phyloP scores from a whole-genome alignment of 2,113 vertebrate genomes.

The Hippocampus barbouri region DNA sequence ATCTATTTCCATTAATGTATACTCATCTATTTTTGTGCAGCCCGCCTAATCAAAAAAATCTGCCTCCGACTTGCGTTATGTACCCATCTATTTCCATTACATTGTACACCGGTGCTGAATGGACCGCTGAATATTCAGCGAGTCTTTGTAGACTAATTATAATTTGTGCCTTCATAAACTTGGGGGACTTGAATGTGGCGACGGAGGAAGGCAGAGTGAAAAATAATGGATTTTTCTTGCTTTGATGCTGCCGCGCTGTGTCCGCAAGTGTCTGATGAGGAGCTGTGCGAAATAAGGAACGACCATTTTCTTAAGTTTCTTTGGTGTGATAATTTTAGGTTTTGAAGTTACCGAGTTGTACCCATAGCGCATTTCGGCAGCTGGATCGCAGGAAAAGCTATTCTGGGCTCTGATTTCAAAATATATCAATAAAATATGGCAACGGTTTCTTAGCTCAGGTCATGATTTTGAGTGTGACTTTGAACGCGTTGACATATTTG shows the following conservation, averaged over 20 bases:
- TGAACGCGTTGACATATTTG: slow-evolving; percentile 22
- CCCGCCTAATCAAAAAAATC: slow-evolving; percentile 43
- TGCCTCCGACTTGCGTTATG: slow-evolving; percentile 40
- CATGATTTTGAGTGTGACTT: slow-evolving; percentile 52
- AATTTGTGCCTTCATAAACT: slow-evolving; percentile 65
- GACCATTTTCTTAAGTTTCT: slow-evolving; percentile 34
- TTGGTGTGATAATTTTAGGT: slow-evolving; percentile 65
- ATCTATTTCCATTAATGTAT: slow-evolving; percentile 31
- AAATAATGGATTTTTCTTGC: slow-evolving; percentile 62
- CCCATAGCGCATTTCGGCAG: slow-evolving; percentile 49
- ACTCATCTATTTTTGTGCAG: slow-evolving; percentile 38
- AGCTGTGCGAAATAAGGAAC: slow-evolving; percentile 46
- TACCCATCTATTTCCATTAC: slow-evolving; percentile 49
- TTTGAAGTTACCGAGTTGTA: slow-evolving; percentile 11
- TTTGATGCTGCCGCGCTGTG: slow-evolving; percentile 64
- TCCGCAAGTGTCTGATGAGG: slow-evolving; percentile 51
- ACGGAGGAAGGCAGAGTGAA: slow-evolving; percentile 56
- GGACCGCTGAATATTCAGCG: slow-evolving; percentile 70
- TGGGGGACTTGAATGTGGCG: slow-evolving; percentile 54
- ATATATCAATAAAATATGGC: slow-evolving; percentile 48
- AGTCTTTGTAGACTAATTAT: slow-evolving; percentile 69
- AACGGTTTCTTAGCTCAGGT: slow-evolving; percentile 57
- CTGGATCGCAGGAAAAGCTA: slow-evolving; percentile 39
- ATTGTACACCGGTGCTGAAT: slow-evolving; percentile 36
- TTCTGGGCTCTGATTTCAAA: slow-evolving; percentile 48